phyloP scores from a whole-genome alignment of 2,888 invertebrate genomes.

The Acheta domesticus region DNA sequence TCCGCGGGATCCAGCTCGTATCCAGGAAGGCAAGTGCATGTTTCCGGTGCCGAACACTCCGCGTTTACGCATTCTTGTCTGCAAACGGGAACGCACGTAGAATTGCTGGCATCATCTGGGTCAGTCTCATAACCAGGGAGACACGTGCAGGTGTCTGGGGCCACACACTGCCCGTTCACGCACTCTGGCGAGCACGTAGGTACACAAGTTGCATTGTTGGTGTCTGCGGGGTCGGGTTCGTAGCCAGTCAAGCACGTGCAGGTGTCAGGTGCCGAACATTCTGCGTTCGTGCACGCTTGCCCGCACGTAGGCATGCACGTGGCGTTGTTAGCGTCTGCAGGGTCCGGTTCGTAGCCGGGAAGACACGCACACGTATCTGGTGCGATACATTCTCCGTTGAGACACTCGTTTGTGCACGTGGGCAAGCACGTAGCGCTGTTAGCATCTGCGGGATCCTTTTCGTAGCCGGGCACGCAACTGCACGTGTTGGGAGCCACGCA shows the following conservation, averaged over 20 bases:
- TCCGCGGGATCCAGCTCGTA: background rate
- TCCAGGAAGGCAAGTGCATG: slow-evolving; percentile 54
- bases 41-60: slow-evolving; percentile 56
- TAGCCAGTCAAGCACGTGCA: slow-evolving; percentile 35
- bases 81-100: slow-evolving; percentile 48
- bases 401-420: slow-evolving; percentile 40
- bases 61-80: slow-evolving; percentile 53
- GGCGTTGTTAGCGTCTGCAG: background rate
- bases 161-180: slow-evolving; percentile 40
- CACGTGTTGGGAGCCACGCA: slow-evolving; percentile 56
- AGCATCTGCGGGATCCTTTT: slow-evolving; percentile 35
- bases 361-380: slow-evolving; percentile 57
- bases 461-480: slow-evolving; percentile 52
- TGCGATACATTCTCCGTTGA: slow-evolving; percentile 52
- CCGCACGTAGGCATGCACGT: slow-evolving; percentile 34
- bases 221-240: slow-evolving; percentile 3
- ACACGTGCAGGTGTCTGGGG: slow-evolving; percentile 45
- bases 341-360: slow-evolving; percentile 46
- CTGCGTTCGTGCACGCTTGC: slow-evolving; percentile 46
- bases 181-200: slow-evolving; percentile 33
- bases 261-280: slow-evolving; percentile 47
- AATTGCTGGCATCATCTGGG: slow-evolving; percentile 47
- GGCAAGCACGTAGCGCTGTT: slow-evolving; percentile 27
- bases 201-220: slow-evolving; percentile 27
- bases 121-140: slow-evolving; percentile 35